Conservation (phyloP, 2,113 vertebrate species). For the Anthoscopus minutus region DNA sequence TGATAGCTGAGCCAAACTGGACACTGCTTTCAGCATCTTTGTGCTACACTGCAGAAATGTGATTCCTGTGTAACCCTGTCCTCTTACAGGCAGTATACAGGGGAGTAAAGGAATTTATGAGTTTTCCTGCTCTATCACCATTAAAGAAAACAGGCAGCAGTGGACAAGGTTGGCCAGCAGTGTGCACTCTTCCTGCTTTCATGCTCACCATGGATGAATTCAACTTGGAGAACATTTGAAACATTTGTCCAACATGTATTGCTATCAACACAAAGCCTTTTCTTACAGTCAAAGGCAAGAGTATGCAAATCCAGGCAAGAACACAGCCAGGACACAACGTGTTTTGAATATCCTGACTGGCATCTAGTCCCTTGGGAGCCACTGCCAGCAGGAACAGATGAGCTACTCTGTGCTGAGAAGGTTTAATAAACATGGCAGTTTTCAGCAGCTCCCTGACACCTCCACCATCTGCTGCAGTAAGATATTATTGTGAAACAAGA, state of each 20-base stretch:
- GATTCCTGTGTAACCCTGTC: not conserved
- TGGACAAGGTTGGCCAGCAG: not conserved
- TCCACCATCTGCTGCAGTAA: not conserved
- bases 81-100: not conserved
- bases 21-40: not conserved
- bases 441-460: slow-evolving; percentile 36
- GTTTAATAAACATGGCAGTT: slow-evolving; percentile 7
- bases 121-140: not conserved
- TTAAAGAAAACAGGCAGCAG: not conserved
- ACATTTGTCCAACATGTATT: not conserved
- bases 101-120: not conserved
- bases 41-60: not conserved
- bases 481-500: not conserved
- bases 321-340: not conserved
- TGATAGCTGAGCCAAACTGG: not conserved
- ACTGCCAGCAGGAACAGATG: slow-evolving; percentile 35
- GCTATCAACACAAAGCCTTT: not conserved
- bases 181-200: not conserved
- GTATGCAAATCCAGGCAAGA: not conserved
- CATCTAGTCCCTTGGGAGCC: not conserved
- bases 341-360: slow-evolving; percentile 1
- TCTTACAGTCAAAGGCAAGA: not conserved
- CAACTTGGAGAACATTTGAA: not conserved
- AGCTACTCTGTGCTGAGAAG: not conserved
- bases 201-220: not conserved